Base-by-base conservation (phyloP, 2,888 invertebrate genomes). In the Shargacucullia verbasci region DNA sequence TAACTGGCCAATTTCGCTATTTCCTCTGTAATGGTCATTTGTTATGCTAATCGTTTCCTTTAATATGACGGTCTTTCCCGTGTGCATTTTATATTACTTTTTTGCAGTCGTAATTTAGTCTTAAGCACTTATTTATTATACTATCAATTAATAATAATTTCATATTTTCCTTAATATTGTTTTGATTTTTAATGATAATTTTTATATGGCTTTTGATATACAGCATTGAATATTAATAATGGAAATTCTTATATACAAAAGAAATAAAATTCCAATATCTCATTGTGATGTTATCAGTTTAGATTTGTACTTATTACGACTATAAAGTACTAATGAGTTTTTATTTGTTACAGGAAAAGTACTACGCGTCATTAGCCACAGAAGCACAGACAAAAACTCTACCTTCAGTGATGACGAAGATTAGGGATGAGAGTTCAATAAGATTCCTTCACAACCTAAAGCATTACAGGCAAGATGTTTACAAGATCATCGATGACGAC, bases 291-390 rank as follows among this genome's bases (percentile, higher is more conserved):
- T n/a, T n/a, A n/a, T n/a, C n/a, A n/a, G n/a, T n/a, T n/a, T n/a
- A n/a, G n/a, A n/a, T n/a, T n/a, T n/a, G n/a, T n/a, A n/a, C n/a
- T n/a, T n/a, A n/a, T n/a, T n/a, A n/a, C n/a, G n/a, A n/a, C n/a
- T n/a, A n/a, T n/a, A n/a, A n/a, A n/a, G n/a, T n/a, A n/a, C n/a
- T n/a, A n/a, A n/a, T n/a, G n/a, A n/a, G n/a, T 48, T 47, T 41
- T 44, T 54, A 6, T 52, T 82, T 71, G 68, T 89, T 85, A 1
- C 95, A 96, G 92, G 96, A 96, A 79, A 88, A 88, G 38, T 97
- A 97, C 82, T 97, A 97, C 85, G 94, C 96, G 10, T 95, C 96
- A 13, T 85, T 97, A 15, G 96, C 97, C 0, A 81, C 88, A 0
- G 95, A 95, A 62, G 96, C 96, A 0, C 90, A 92, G n/a, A 94